Base-by-base conservation (phyloP, 2,797 vertebrate species). In the Coranthus polyacanthus region DNA sequence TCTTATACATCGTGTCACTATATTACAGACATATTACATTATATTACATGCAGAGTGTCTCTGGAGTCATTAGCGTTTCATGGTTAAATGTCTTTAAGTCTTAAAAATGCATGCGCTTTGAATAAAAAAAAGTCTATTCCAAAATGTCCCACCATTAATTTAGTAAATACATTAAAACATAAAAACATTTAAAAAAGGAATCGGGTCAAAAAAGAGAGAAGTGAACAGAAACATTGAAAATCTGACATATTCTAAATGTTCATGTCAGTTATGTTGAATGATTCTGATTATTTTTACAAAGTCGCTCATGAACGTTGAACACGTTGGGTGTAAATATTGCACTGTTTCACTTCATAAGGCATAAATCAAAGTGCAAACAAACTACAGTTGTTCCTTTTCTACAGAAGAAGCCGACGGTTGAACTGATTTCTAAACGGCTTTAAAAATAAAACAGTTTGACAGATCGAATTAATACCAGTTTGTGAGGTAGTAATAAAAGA, bases 301-400 rank as follows among this genome's bases (percentile, higher is more conserved):
- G n/a, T n/a, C n/a, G n/a, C n/a, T n/a, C n/a, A n/a, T 34, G 16
- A 26, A 38, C 7, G 9, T 12, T 36, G 13, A 21, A 15, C 18
- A 15, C 2, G 6, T 21, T 17, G 15, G 20, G 55, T 62, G 12
- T n/a, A 13, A 66, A 29, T 45, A 36, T 46, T 34, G 58, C 8
- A 21, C 46, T 2, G 21, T 42, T 39, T 56, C 13, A 50, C 51
- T 49, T 21, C 37, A 68, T 88, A 88, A 89, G 88, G 85, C 88
- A 87, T 16, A 70, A 81, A 81, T 84, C 60, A 85, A 86, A 91
- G 86, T 88, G 85, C 81, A 72, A 73, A n/a, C 54, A 46, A 73
- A 26, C 24, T 26, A 26, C 3, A 26, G 3, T 26, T 26, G 24
- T 26, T 26, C 24, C n/a, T n/a, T n/a, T n/a, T n/a, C n/a, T n/a